phyloP scores from a whole-genome alignment of 2,113 vertebrate species.

The Trichomycterus rosablanca region DNA sequence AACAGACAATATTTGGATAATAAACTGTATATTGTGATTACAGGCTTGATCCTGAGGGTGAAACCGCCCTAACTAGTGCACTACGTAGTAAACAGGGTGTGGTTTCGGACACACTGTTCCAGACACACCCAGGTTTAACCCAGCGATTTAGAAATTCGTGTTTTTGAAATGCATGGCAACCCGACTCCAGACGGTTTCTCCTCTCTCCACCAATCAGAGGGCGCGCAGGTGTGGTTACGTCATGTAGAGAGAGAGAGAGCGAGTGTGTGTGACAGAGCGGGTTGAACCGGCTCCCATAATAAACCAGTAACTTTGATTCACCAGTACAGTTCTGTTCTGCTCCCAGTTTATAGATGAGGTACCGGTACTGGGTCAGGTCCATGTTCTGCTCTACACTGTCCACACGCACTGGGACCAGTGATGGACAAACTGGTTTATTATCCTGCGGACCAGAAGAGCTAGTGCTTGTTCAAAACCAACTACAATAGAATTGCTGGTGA shows the following conservation, averaged over 20 bases:
- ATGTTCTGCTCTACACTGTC: too few species aligned
- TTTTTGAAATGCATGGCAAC: background rate
- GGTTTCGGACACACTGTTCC: background rate
- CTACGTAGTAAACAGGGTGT: background rate
- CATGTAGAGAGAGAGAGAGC: background rate
- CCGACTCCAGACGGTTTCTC: background rate
- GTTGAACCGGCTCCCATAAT: background rate
- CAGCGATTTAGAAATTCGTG: background rate
- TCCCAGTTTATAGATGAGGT: background rate
- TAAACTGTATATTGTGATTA: too few species aligned
- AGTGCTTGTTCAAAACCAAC: too few species aligned
- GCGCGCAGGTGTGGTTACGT: background rate
- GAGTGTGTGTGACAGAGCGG: too few species aligned
- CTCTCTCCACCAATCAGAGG: constrained; percentile 12
- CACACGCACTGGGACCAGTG: background rate
- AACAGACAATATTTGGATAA: too few species aligned
- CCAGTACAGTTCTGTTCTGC: background rate
- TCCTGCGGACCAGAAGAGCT: background rate
- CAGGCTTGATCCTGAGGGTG: too few species aligned
- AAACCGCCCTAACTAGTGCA: background rate
- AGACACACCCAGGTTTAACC: background rate
- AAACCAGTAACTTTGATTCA: background rate
- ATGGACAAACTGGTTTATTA: background rate
- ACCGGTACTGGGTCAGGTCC: too few species aligned
- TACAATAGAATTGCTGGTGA: too few species aligned